Evolutionary conservation across 1,140 invertebrate species (phyloP).

Genomic region (Neomicropteryx cornuta): DNA sequence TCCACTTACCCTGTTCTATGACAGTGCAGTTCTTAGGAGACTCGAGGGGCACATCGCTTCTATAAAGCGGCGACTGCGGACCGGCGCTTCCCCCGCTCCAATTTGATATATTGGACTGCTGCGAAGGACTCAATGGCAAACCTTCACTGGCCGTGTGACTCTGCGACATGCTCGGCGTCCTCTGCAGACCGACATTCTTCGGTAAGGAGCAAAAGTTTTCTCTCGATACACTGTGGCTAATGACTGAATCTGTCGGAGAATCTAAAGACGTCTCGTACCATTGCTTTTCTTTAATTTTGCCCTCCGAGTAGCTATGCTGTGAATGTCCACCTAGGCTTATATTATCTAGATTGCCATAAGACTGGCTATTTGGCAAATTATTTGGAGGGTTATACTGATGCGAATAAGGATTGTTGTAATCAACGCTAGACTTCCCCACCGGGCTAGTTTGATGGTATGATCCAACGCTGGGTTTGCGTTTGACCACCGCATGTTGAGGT

Average conservation of each 20-base stretch:
- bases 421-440: no score
- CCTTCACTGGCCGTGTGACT: no score
- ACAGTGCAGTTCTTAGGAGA: constrained; percentile 72
- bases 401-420: no score
- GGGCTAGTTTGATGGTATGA: no score
- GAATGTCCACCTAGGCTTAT: constrained; percentile 32
- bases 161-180: constrained; percentile 31
- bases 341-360: constrained; percentile 28
- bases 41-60: constrained; percentile 49
- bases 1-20: constrained; percentile 77
- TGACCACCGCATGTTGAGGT: no score
- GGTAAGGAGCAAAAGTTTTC: constrained; percentile 23
- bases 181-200: constrained; percentile 29
- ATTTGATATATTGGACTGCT: constrained; percentile 32
- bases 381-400: no score
- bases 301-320: constrained; percentile 26
- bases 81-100: constrained; percentile 29
- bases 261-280: constrained; percentile 67
- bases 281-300: constrained; percentile 47
- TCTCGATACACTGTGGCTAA: constrained; percentile 14
- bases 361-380: no score
- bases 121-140: constrained; percentile 30
- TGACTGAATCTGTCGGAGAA: constrained; percentile 30
- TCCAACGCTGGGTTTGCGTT: no score
- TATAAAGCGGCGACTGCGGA: constrained; percentile 29